Evolutionary conservation across 2,797 vertebrate species (phyloP), one percentile per base, ranked within the genome.

Genomic region (Enteromius viviparus): DNA sequence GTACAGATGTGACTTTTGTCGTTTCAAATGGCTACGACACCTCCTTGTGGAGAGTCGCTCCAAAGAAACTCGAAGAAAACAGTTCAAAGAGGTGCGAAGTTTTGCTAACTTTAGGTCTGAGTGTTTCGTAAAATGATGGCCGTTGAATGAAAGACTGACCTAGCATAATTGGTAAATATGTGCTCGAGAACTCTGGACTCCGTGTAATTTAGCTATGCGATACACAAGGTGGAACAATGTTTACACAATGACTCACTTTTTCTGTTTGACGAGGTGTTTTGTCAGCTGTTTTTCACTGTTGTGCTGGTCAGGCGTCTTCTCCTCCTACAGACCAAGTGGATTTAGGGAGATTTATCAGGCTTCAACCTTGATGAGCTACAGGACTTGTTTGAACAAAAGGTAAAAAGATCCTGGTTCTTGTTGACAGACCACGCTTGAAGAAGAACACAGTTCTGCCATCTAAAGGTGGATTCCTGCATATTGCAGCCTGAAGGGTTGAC

Each of bases 211-310:
- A 29, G 62, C 60, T 65, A 6, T 53, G 37, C 37, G 66, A 83
- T 70, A 58, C 65, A 83, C 71, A 77, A 83, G 82, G 75, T 83
- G 53, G 51, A 78, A 83, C 74, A 21, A 5, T 78, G 65, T 83
- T 83, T 83, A 78, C 40, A 60, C 17, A 83, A 49, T 83, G 82
- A 83, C 75, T 77, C 74, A 83, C 49, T 77, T 76, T 82, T 83
- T 77, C 75, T 70, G 65, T 77, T 83, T 83, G 65, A 37, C 5
- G 19, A 69, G 81, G 49, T 60, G 66, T 83, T 83, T 82, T 74
- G 60, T 82, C 80, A 82, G 80, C 80, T 76, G 80, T 75, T 53
- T 66, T 78, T 62, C 64, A 29, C 55, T 82, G 81, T 68, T 72
- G 34, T 68, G 42, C 49, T 77, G 75, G 65, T 64, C 75, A 83